phyloP scores from a whole-genome alignment of 2,888 invertebrate genomes.

The Allygus modestus region DNA sequence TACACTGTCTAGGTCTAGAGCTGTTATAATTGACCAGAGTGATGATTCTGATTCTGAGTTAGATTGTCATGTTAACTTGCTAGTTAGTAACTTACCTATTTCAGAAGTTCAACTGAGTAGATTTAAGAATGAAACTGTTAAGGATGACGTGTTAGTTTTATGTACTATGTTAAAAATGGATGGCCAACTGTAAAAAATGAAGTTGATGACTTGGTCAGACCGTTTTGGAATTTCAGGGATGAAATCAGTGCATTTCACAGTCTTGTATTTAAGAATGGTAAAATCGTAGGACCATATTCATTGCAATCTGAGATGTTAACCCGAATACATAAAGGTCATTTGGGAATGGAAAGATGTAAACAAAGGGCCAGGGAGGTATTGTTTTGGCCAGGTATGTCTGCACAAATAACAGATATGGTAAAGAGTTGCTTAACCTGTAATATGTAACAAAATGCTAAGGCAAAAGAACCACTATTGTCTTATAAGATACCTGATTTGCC shows the following conservation, averaged over 20 bases:
- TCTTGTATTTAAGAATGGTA: conserved; percentile 61
- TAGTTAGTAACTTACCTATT: conserved; percentile 51
- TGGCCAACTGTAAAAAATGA: conserved; percentile 56
- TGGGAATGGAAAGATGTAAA: conserved; percentile 65
- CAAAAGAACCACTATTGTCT: conserved; percentile 62
- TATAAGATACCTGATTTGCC: conserved; percentile 57
- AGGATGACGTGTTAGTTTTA: conserved; percentile 46
- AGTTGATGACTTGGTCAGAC: conserved; percentile 39
- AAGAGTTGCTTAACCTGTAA: conserved; percentile 59
- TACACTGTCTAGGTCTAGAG: conserved; percentile 61
- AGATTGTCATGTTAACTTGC: conserved; percentile 42
- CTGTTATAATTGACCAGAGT: conserved; percentile 55
- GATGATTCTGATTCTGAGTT: conserved; percentile 52
- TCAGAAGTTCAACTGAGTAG: conserved; percentile 45
- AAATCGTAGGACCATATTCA: conserved; percentile 65
- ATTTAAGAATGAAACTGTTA: conserved; percentile 54
- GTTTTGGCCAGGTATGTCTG: conserved; percentile 65
- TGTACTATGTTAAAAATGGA: conserved; percentile 18
- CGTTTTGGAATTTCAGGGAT: conserved; percentile 60
- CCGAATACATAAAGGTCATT: conserved; percentile 66
- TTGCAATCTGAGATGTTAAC: conserved; percentile 59
- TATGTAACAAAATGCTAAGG: conserved; percentile 22
- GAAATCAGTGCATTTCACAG: conserved; percentile 53
- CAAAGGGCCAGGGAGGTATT: conserved; percentile 62
- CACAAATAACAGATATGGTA: conserved; percentile 63